phyloP scores from a whole-genome alignment of 2,113 vertebrate species.

The Bubo bubo region DNA sequence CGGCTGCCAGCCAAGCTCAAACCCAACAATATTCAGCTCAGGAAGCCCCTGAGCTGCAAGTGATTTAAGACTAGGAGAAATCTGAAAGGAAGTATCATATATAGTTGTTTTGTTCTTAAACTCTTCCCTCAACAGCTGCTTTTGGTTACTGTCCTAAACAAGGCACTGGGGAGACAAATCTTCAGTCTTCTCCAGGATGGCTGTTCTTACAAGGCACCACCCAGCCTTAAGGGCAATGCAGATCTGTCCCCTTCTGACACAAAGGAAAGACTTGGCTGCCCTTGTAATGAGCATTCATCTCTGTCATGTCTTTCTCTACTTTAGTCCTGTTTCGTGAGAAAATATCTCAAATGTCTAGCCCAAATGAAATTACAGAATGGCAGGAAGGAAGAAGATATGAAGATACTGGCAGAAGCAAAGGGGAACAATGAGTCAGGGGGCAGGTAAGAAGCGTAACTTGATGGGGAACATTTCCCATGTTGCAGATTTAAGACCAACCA shows the following conservation, averaged over 20 bases:
- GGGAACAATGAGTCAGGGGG: background rate
- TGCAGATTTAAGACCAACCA: background rate
- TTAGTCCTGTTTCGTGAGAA: background rate
- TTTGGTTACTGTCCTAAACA: background rate
- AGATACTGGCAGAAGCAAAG: background rate
- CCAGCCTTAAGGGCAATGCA: background rate
- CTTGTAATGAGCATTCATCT: conserved; percentile 6
- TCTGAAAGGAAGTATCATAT: background rate
- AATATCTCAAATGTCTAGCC: background rate
- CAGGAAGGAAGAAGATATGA: background rate
- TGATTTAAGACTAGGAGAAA: background rate
- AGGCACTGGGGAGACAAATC: background rate
- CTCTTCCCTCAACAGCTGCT: background rate
- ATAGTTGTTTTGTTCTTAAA: background rate
- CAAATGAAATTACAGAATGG: conserved; percentile 19
- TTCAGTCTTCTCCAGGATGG: background rate
- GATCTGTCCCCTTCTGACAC: background rate
- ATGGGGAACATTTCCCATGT: background rate
- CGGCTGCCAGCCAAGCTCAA: too few species aligned
- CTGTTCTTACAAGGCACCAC: background rate
- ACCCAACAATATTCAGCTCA: background rate
- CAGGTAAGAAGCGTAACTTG: background rate
- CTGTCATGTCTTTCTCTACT: background rate
- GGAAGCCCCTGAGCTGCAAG: background rate
- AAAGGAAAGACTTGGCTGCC: background rate